Conservation (phyloP, 2,113 vertebrate genomes). For the Oncorhynchus kisutch region DNA sequence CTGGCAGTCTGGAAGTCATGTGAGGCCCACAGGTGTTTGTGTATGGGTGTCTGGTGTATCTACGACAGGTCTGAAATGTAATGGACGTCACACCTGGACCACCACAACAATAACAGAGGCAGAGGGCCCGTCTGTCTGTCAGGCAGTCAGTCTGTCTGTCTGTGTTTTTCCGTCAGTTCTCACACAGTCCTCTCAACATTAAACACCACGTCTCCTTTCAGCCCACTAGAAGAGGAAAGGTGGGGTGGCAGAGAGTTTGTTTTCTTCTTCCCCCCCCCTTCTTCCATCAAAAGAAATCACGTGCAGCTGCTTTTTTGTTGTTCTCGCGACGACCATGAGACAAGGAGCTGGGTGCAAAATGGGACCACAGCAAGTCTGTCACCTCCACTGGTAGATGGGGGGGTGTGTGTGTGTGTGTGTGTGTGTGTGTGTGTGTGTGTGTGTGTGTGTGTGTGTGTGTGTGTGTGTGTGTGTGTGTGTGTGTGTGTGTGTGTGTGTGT, state of each 20-base stretch:
- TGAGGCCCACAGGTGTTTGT: no score
- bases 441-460: not conserved
- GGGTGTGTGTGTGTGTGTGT: no score
- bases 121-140: not conserved
- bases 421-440: no score
- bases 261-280: not conserved
- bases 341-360: not conserved
- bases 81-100: constrained; percentile 46
- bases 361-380: not conserved
- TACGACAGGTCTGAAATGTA: no score
- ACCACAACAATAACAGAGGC: constrained; percentile 36
- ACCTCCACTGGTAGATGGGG: not conserved
- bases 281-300: not conserved
- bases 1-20: constrained; percentile 47
- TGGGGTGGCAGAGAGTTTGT: not conserved
- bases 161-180: not conserved
- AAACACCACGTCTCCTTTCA: not conserved
- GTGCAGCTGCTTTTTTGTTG: not conserved
- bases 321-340: not conserved
- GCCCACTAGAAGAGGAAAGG: not conserved
- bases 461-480: no score
- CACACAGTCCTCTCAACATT: not conserved
- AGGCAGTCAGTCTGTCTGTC: not conserved
- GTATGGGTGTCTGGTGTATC: not conserved
- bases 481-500: not conserved